Evolutionary conservation across 2,888 invertebrate genomes (phyloP).

Genomic region (Ramazzottius varieornatus): DNA sequence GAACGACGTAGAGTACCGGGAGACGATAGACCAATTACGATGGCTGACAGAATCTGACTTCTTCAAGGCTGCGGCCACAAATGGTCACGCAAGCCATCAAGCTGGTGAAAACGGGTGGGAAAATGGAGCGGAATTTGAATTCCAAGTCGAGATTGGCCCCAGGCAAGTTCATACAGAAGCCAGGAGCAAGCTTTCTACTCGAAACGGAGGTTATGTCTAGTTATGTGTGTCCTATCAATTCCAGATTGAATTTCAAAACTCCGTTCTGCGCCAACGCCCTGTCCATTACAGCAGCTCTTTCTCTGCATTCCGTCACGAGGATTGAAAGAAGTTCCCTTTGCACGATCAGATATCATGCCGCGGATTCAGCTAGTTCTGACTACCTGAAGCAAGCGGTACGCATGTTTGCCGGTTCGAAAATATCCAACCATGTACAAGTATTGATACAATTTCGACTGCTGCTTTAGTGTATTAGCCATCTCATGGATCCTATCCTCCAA

Average conservation of each 20-base stretch:
- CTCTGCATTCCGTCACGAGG: constrained; percentile 42
- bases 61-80: too few species aligned
- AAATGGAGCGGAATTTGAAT: constrained; percentile 1
- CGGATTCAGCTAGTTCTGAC: too few species aligned
- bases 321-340: constrained; percentile 34
- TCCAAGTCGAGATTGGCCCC: too few species aligned
- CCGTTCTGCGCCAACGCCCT: constrained; percentile 86
- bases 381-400: too few species aligned
- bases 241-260: constrained; percentile 70
- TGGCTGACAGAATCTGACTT: background rate
- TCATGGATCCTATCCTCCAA: constrained; percentile 25
- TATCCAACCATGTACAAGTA: background rate
- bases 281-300: constrained; percentile 64
- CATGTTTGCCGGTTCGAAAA: too few species aligned
- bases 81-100: background rate
- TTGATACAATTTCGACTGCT: background rate
- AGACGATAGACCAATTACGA: background rate
- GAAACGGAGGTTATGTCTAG: too few species aligned
- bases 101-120: background rate
- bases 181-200: too few species aligned
- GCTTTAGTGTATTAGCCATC: background rate
- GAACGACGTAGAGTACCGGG: background rate
- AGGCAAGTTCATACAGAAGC: too few species aligned
- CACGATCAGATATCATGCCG: background rate
- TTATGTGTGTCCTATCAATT: background rate